These are phyloP conservation scores for Albula glossodonta DNA, from an alignment of 2,113 vertebrate genomes.

Conservation along the genomic window DNA sequence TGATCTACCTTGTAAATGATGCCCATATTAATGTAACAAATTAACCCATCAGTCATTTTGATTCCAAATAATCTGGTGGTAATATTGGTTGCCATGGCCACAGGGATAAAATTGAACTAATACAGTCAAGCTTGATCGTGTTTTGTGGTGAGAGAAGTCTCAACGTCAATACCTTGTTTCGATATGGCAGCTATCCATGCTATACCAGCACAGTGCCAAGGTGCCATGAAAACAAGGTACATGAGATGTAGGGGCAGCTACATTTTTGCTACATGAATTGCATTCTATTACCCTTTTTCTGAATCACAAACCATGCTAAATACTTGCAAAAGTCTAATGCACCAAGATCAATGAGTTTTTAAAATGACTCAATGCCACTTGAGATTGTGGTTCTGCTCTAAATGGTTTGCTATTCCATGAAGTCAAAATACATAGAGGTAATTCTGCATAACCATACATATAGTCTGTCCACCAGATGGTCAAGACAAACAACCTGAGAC, in stretches of 20 bases:
- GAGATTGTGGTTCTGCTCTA: neutral
- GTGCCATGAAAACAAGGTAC: neutral
- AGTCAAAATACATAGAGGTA: neutral
- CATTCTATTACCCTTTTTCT: neutral
- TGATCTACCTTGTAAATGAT: neutral
- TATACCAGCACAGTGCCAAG: neutral
- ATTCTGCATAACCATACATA: neutral
- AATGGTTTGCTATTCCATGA: neutral
- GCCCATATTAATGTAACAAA: neutral
- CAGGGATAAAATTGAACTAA: neutral
- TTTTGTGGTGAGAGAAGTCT: neutral
- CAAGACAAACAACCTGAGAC: neutral
- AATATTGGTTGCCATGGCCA: conserved; percentile 8
- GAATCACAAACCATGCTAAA: neutral
- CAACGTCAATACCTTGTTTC: neutral
- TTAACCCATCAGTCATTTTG: neutral
- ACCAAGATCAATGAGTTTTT: neutral
- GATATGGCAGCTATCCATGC: neutral
- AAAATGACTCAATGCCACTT: neutral
- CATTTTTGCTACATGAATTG: neutral
- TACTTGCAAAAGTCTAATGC: neutral
- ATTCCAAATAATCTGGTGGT: neutral
- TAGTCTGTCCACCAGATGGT: neutral
- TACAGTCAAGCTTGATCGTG: neutral
- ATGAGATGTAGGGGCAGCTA: neutral